A percentile compares a stretch with the other conserved stretches of the same genome.
phyloP scores from a whole-genome alignment of 2,888 invertebrate genomes.

The Chaitophorus viminalis region DNA sequence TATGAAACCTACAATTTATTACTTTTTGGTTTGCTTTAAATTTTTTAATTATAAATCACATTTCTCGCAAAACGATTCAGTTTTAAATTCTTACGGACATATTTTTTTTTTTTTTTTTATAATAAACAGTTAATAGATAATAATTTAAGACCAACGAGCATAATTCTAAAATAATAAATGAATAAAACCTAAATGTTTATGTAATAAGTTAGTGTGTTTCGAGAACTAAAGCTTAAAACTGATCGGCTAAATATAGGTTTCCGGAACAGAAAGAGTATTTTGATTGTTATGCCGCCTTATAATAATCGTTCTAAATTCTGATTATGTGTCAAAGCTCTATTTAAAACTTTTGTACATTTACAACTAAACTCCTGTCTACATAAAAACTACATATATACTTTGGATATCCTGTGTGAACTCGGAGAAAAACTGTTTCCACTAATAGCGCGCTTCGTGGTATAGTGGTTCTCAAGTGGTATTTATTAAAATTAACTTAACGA shows the following conservation, averaged over 20 bases:
- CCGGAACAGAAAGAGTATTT: not conserved
- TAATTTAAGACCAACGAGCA: too few species aligned
- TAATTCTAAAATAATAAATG: constrained; percentile 17
- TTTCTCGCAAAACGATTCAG: not conserved
- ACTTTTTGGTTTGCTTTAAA: not conserved
- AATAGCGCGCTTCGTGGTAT: not conserved
- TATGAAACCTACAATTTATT: not conserved
- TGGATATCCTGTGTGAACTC: not conserved
- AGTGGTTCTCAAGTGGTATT: not conserved
- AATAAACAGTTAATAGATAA: too few species aligned
- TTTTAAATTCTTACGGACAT: not conserved
- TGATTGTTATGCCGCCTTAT: constrained; percentile 7
- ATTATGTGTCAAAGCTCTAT: not conserved
- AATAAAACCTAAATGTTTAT: not conserved
- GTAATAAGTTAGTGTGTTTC: not conserved
- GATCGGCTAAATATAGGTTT: constrained; percentile 6
- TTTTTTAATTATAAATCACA: not conserved
- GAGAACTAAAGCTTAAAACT: constrained; percentile 4
- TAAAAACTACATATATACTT: constrained; percentile 9
- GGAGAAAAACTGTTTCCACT: not conserved
- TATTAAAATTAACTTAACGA: constrained; percentile 18
- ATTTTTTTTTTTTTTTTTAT: too few species aligned
- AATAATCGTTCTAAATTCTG: constrained; percentile 19
- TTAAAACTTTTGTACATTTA: not conserved
- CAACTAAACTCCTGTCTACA: not conserved